phyloP scores from a whole-genome alignment of 2,113 vertebrate species.

The Ophthalmolycus amberensis region DNA sequence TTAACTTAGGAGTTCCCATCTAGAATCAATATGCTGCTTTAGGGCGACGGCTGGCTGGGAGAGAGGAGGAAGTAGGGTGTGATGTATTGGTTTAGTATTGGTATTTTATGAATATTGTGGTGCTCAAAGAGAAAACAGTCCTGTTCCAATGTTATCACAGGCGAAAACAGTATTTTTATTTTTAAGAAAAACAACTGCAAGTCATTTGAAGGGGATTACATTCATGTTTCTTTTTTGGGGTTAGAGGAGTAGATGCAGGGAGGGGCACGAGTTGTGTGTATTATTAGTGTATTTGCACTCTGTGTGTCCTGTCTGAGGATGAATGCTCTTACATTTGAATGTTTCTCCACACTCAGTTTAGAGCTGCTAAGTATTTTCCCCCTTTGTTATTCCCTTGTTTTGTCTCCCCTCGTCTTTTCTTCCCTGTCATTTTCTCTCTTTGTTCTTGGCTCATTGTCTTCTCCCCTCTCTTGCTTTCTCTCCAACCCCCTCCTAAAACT shows the following conservation, averaged over 20 bases:
- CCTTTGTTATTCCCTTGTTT: slow-evolving; percentile 44
- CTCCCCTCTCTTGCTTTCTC: slow-evolving; percentile 6
- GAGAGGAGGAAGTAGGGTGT: no score
- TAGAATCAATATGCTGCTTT: slow-evolving; percentile 20
- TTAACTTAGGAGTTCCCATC: slow-evolving; percentile 23
- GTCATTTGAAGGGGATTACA: neutral
- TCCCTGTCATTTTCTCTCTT: slow-evolving; percentile 37
- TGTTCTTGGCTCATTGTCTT: slow-evolving; percentile 34
- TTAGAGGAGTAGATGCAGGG: neutral
- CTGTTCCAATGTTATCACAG: slow-evolving; percentile 18
- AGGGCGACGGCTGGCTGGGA: neutral
- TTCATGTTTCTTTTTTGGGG: slow-evolving; percentile 2
- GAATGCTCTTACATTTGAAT: slow-evolving; percentile 5
- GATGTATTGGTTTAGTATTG: slow-evolving; percentile 1
- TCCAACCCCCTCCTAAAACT: slow-evolving; percentile 38
- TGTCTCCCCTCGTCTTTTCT: slow-evolving; percentile 26
- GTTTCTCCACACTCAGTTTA: slow-evolving; percentile 3
- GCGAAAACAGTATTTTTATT: neutral
- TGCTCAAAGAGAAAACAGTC: neutral
- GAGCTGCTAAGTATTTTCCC: neutral
- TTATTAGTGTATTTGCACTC: slow-evolving; percentile 23
- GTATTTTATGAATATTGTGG: neutral
- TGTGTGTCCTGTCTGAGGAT: slow-evolving; percentile 37
- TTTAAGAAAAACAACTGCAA: slow-evolving; percentile 12
- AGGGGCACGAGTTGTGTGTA: slow-evolving; percentile 3